Conservation (phyloP, 2,113 vertebrate genomes). For the Hydropotes inermis region DNA sequence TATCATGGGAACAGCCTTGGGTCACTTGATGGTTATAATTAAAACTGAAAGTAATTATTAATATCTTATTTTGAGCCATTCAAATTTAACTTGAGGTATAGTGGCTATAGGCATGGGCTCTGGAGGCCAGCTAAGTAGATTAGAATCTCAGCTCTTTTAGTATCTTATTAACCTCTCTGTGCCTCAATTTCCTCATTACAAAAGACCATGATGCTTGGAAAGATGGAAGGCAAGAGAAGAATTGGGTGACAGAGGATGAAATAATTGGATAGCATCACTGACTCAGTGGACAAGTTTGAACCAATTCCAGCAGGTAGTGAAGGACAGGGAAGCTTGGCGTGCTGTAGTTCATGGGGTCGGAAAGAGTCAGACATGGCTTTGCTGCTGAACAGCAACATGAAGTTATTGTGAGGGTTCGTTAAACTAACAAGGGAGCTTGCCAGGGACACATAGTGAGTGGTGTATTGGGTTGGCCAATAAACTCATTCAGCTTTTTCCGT, state of each 20-base stretch:
- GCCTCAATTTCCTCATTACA: not conserved
- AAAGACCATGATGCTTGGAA: not conserved
- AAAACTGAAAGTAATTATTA: slow-evolving; percentile 41
- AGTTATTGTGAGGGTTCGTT: not conserved
- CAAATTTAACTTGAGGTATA: not conserved
- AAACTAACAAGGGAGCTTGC: not conserved
- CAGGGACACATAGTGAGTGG: not conserved
- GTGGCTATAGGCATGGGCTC: not conserved
- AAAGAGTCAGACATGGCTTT: not conserved
- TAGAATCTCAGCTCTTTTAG: not conserved
- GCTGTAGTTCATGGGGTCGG: not conserved
- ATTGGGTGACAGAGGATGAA: not conserved
- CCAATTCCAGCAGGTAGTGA: not conserved
- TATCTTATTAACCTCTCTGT: not conserved
- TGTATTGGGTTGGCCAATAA: not conserved
- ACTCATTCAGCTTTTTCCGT: not conserved
- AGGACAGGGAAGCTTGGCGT: not conserved
- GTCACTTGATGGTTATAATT: slow-evolving; percentile 17
- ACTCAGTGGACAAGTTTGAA: not conserved
- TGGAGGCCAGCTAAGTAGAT: not conserved
- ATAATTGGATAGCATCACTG: not conserved
- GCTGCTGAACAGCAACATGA: not conserved
- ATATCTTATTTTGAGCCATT: not conserved
- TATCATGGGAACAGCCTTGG: not conserved
- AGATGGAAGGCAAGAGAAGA: not conserved